A percentile compares a stretch with the other conserved stretches of the same genome.
phyloP scores from a whole-genome alignment of 2,888 invertebrate genomes.

The Melolontha melolontha region DNA sequence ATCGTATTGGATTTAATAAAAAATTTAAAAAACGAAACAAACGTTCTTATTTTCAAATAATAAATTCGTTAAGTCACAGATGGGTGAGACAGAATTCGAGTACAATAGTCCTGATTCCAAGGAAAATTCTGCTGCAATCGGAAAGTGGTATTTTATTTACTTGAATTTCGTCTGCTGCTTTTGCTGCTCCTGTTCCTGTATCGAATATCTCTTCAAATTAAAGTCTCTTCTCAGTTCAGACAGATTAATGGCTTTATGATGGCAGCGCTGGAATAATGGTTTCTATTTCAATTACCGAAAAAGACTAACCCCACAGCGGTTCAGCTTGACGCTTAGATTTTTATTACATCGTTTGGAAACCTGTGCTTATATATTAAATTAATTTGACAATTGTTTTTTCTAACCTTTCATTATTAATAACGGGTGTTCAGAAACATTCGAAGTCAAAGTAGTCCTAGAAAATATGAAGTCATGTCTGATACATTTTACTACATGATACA shows the following conservation, averaged over 20 bases:
- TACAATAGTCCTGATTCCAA: slow-evolving; percentile 5
- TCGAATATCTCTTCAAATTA: slow-evolving; percentile 49
- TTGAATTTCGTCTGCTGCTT: slow-evolving; percentile 6
- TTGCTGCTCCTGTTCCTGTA: slow-evolving; percentile 37
- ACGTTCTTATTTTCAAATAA: slow-evolving; percentile 21
- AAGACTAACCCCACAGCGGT: slow-evolving; percentile 35
- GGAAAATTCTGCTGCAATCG: neutral
- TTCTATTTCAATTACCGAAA: slow-evolving; percentile 50
- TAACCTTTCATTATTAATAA: no score
- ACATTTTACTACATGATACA: no score
- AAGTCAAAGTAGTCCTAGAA: no score
- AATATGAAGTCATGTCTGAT: no score
- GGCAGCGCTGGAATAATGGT: slow-evolving; percentile 47
- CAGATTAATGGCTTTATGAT: slow-evolving; percentile 51
- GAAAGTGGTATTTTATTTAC: slow-evolving; percentile 36
- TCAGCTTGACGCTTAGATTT: neutral
- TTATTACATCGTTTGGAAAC: neutral
- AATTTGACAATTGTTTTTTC: no score
- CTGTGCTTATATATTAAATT: neutral
- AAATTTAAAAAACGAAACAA: neutral
- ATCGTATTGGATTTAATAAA: neutral
- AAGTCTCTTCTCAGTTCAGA: slow-evolving; percentile 46
- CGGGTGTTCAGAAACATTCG: no score
- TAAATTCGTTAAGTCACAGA: slow-evolving; percentile 29
- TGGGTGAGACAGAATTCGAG: slow-evolving; percentile 7